Evolutionary conservation across 2,888 invertebrate genomes (phyloP).

Genomic region (Sarcophaga carnaria): DNA sequence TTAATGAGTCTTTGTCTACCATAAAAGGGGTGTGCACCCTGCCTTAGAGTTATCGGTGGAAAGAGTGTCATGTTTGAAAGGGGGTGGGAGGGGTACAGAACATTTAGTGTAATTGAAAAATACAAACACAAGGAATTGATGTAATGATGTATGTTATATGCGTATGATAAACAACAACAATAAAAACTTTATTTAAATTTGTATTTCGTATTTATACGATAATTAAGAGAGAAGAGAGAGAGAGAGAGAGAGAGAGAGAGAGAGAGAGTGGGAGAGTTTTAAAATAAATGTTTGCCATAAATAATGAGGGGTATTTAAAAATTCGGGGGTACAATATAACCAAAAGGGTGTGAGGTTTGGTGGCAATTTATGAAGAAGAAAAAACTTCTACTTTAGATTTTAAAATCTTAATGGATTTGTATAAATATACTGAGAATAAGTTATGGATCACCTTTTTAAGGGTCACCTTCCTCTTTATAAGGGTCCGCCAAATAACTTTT

Average conservation of each 20-base stretch:
- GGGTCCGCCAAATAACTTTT: too few relatives aligned
- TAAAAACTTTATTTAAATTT: conserved; percentile 14
- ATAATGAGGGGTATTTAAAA: background rate
- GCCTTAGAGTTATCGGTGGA: background rate
- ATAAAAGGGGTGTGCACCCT: conserved; percentile 18
- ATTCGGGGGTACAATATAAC: background rate
- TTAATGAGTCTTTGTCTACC: conserved; percentile 48
- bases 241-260: background rate
- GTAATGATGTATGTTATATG: conserved; percentile 48
- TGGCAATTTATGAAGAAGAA: too few relatives aligned
- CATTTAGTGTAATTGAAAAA: conserved; percentile 56
- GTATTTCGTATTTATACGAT: conserved; percentile 9
- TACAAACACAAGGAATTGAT: conserved; percentile 7
- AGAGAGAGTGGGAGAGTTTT: too few relatives aligned
- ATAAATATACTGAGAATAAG: too few relatives aligned
- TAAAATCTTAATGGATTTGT: too few relatives aligned
- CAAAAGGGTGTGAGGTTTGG: background rate
- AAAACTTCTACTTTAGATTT: background rate
- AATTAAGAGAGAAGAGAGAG: conserved; percentile 7
- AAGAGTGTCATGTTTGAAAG: too few relatives aligned
- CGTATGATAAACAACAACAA: background rate
- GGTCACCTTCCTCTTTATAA: too few relatives aligned
- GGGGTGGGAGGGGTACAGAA: conserved; percentile 22
- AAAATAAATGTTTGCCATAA: conserved; percentile 10
- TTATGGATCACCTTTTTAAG: too few relatives aligned